Conservation (phyloP, 2,888 invertebrate species). For the Dermolepida albohirtum region DNA sequence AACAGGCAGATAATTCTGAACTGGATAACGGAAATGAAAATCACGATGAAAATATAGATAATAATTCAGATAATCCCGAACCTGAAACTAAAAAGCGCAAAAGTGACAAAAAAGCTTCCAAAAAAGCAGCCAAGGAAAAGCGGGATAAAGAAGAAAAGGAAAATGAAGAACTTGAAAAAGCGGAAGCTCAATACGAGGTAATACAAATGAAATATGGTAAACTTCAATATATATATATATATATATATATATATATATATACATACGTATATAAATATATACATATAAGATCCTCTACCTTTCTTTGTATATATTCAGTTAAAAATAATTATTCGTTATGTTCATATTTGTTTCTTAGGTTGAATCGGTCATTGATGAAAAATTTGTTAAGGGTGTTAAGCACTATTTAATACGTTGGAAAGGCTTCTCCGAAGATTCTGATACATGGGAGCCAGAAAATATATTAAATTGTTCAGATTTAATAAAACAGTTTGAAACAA, state of each 20-base stretch:
- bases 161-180: conserved; percentile 49
- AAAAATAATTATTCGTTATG: background rate
- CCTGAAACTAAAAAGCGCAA: conserved; percentile 54
- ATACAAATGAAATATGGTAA: background rate
- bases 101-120: conserved; percentile 51
- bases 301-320: background rate
- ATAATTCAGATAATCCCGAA: conserved; percentile 49
- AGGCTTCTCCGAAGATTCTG: conserved; percentile 76
- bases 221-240: no score
- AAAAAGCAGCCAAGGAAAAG: conserved; percentile 47
- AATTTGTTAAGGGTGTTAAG: conserved; percentile 74
- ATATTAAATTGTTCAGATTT: conserved; percentile 78
- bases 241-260: no score
- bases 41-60: conserved; percentile 21
- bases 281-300: background rate
- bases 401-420: conserved; percentile 84
- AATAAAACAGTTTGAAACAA: conserved; percentile 68
- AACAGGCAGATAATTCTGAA: conserved; percentile 44
- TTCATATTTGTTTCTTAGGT: conserved; percentile 67
- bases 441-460: conserved; percentile 82
- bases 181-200: conserved; percentile 48
- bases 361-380: conserved; percentile 77
- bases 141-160: conserved; percentile 50
- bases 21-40: conserved; percentile 31
- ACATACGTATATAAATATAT: no score